phyloP scores from a whole-genome alignment of 2,888 invertebrate species.

The Plagiodera versicolora region DNA sequence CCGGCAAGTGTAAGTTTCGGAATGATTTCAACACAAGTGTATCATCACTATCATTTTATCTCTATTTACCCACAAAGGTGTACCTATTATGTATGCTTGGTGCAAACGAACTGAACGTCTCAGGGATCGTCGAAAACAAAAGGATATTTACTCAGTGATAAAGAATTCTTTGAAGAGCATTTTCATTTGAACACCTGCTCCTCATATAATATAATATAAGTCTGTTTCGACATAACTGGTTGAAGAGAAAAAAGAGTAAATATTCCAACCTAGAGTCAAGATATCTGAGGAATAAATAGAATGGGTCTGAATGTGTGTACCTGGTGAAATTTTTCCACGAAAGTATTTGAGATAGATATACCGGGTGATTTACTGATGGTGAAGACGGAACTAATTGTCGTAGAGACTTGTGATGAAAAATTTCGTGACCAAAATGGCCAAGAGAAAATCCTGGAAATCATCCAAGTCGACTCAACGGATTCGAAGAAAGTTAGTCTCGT shows the following conservation, averaged over 20 bases:
- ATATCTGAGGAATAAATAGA: too few species aligned
- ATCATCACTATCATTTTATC: constrained; percentile 17
- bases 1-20: background rate
- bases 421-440: too few species aligned
- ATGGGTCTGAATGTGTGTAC: too few species aligned
- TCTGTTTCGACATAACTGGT: background rate
- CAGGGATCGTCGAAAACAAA: constrained; percentile 20
- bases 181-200: background rate
- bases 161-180: constrained; percentile 15
- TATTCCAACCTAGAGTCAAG: too few species aligned
- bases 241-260: background rate
- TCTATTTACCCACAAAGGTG: constrained; percentile 19
- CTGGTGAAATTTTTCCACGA: too few species aligned
- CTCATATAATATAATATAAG: background rate
- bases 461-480: too few species aligned
- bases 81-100: constrained; percentile 20
- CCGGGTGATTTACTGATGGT: too few species aligned
- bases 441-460: too few species aligned
- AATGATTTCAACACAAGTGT: constrained; percentile 7
- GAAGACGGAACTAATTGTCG: too few species aligned
- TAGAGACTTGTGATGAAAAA: too few species aligned
- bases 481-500: too few species aligned
- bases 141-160: constrained; percentile 25
- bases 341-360: too few species aligned
- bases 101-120: constrained; percentile 22